These are phyloP conservation scores for Apis florea DNA, from an alignment of 1,140 invertebrate species.

Conservation along the genomic window DNA sequence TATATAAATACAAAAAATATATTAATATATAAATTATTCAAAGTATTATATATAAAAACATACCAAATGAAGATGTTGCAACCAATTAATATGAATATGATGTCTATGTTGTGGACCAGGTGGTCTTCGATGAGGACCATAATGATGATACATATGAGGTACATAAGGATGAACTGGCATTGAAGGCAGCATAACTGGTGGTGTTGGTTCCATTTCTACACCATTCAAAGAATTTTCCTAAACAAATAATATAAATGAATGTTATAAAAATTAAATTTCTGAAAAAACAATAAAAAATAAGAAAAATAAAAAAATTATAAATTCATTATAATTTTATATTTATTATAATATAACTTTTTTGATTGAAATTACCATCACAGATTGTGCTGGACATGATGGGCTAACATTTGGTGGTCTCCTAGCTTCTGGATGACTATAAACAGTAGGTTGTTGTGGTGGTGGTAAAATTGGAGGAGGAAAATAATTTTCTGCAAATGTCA, in stretches of 20 bases:
- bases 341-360: neutral
- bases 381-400: slow-evolving; percentile 62
- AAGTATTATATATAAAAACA: slow-evolving; percentile 1
- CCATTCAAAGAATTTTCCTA: slow-evolving; percentile 65
- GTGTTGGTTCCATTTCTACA: slow-evolving; percentile 56
- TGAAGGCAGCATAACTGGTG: slow-evolving; percentile 62
- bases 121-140: slow-evolving; percentile 73
- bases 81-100: slow-evolving; percentile 82
- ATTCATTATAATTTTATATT: neutral
- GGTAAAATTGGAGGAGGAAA: slow-evolving; percentile 68
- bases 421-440: slow-evolving; percentile 80
- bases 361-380: slow-evolving; percentile 62
- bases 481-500: slow-evolving; percentile 58
- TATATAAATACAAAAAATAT: neutral
- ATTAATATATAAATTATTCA: neutral
- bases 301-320: neutral
- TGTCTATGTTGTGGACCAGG: slow-evolving; percentile 75
- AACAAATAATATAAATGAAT: slow-evolving; percentile 19
- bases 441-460: slow-evolving; percentile 77
- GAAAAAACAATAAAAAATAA: neutral
- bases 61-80: slow-evolving; percentile 58
- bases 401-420: slow-evolving; percentile 70
- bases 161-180: slow-evolving; percentile 81
- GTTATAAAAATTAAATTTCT: neutral
- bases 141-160: slow-evolving; percentile 85